Evolutionary conservation across 2,888 invertebrate genomes (phyloP).

Genomic region (Frankliniella intonsa): DNA sequence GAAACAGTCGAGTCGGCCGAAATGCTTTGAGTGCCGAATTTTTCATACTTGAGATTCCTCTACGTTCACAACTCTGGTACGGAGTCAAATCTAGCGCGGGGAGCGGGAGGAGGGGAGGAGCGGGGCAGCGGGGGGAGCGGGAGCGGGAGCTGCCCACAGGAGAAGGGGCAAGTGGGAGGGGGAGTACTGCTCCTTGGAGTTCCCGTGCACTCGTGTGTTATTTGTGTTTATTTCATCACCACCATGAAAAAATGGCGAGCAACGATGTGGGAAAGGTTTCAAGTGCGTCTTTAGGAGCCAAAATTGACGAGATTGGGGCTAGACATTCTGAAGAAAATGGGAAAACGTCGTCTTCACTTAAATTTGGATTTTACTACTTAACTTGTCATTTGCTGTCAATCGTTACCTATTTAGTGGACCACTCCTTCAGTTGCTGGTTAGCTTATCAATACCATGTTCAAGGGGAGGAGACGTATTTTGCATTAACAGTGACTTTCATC

Average conservation of each 20-base stretch:
- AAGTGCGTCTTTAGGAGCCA: constrained; percentile 46
- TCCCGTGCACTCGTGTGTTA: no score
- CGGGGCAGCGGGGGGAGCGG: no score
- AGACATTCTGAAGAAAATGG: constrained; percentile 32
- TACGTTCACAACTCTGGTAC: no score
- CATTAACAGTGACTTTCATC: constrained; percentile 51
- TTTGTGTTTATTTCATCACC: constrained; percentile 25
- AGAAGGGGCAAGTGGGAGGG: no score
- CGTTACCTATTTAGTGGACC: constrained; percentile 48
- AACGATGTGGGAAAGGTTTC: constrained; percentile 49
- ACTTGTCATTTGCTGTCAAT: constrained; percentile 45
- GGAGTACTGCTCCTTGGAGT: no score
- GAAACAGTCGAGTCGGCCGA: no score
- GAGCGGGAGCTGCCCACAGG: no score
- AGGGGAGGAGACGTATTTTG: constrained; percentile 49
- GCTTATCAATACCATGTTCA: constrained; percentile 47
- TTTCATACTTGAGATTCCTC: no score
- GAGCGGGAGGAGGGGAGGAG: no score
- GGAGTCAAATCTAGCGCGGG: no score
- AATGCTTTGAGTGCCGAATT: no score
- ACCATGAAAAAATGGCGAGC: constrained; percentile 44
- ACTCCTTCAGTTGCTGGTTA: constrained; percentile 46
- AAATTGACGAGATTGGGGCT: constrained; percentile 43
- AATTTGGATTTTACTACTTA: constrained; percentile 34
- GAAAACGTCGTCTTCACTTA: constrained; percentile 28